These are phyloP conservation scores for Aphidius ervi DNA, from an alignment of 1,140 invertebrate genomes.

Conservation along the genomic window DNA sequence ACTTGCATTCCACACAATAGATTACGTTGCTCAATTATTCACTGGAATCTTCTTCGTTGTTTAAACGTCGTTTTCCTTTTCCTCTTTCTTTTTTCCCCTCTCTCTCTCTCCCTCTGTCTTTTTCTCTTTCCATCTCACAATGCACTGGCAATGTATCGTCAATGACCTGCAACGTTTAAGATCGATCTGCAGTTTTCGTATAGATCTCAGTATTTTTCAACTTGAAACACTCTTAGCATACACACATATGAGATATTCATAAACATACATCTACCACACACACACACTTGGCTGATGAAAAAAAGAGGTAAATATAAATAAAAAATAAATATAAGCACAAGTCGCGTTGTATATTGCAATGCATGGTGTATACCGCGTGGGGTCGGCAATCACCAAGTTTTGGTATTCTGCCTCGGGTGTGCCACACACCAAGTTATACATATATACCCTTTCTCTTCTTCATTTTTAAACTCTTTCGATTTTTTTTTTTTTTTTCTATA, in stretches of 20 bases:
- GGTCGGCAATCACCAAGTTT: constrained; percentile 13
- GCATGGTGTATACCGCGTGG: background rate
- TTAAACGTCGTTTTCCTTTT: constrained; percentile 4
- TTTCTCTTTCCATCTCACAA: too few species aligned
- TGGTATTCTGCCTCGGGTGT: constrained; percentile 11
- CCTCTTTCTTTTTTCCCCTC: background rate
- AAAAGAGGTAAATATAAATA: background rate
- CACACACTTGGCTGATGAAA: background rate
- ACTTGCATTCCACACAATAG: constrained; percentile 48
- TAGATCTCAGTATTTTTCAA: too few species aligned
- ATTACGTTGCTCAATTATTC: constrained; percentile 52
- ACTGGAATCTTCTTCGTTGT: constrained; percentile 41
- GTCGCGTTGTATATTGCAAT: background rate
- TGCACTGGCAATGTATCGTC: too few species aligned
- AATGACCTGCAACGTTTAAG: too few species aligned
- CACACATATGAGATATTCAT: too few species aligned
- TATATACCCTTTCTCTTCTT: background rate
- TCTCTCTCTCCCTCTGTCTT: background rate
- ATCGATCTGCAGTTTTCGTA: too few species aligned
- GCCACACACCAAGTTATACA: constrained; percentile 10
- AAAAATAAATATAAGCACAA: background rate
- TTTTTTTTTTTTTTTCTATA: too few species aligned
- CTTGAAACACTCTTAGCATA: too few species aligned
- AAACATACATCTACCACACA: too few species aligned
- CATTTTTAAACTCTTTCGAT: too few species aligned